Base-by-base conservation (phyloP, 2,888 invertebrate genomes). In the Leptinotarsa peninsularis region DNA sequence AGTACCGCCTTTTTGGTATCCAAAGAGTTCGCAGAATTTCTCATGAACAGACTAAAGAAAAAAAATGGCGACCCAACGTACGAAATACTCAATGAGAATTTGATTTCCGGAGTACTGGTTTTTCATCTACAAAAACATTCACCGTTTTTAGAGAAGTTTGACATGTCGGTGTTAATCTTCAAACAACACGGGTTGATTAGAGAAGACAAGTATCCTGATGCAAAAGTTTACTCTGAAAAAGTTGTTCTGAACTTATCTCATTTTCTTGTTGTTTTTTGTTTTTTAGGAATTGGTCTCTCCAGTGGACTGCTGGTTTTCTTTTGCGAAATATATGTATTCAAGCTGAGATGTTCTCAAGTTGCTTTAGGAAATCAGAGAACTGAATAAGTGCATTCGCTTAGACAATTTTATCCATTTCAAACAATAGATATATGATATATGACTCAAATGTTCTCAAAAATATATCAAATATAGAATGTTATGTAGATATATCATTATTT, bases 51-150 rank as follows among this genome's bases (percentile, higher is more conserved):
- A 23, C 71, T 67, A 4, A 56, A 67, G 23, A 70, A 63, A 49
- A 43, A 15, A 13, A 43, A 67, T 15, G 73, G 76, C 17, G 56
- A 73, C 18, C n/a, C 73, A 5, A 63, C 71, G 7, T 76, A 73
- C n/a, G 58, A 71, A 49, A 68, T 73, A 14, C 15, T 76, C n/a
- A 33, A 76, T 5, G 68, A 71, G 68, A 49, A 67, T 66, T 50
- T 73, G 60, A 10, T 73, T 60, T 73, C 76, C 4, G 76, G 76
- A 43, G 49, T 52, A n/a, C 17, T 67, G 15, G 60, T 71, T 10
- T 60, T 71, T 33, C 56, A 67, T 33, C 67, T 75, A 4, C 71
- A 75, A 21, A 27, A 33, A 15, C 66, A 75, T 69, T 71, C 67
- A 17, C 71, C 67, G 49, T 67, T 71, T n/a, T 33, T 75, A n/a